Conservation (phyloP, 2,888 invertebrate species). For the Melinaea menophilus region DNA sequence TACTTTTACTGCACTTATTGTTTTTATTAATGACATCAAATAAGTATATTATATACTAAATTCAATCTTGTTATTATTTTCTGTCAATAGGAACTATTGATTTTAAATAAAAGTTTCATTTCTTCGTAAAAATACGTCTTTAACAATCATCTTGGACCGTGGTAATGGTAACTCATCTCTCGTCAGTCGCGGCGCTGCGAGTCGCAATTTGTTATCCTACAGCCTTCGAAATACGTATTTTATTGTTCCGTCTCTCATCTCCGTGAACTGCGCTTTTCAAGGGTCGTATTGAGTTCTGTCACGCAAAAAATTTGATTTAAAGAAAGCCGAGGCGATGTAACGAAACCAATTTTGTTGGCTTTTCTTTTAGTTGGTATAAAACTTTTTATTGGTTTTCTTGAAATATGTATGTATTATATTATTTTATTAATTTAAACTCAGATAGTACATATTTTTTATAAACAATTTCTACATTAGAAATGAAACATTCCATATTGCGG, state of each 20-base stretch:
- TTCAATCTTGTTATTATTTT: no score
- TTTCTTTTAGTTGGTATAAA: no score
- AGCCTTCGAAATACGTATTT: slow-evolving; percentile 74
- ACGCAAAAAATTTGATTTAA: slow-evolving; percentile 26
- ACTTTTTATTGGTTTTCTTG: no score
- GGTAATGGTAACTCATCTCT: slow-evolving; percentile 46
- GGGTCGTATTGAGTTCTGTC: slow-evolving; percentile 16
- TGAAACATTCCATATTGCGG: no score
- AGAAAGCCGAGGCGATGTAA: not conserved
- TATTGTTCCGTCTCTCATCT: slow-evolving; percentile 69
- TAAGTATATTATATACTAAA: no score
- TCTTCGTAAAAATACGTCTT: not conserved
- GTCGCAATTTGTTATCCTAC: slow-evolving; percentile 71
- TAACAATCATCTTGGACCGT: not conserved
- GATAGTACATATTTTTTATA: no score
- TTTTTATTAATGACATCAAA: no score
- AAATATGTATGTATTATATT: no score
- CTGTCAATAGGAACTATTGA: no score
- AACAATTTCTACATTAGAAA: no score
- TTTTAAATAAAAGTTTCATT: not conserved
- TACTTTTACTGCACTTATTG: no score
- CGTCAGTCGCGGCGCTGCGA: slow-evolving; percentile 54
- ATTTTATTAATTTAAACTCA: no score
- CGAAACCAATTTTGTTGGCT: not conserved
- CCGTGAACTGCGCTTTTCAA: slow-evolving; percentile 54